A percentile compares a stretch with the other conserved stretches of the same genome.
phyloP scores from a whole-genome alignment of 2,797 vertebrate species.

The Gymnopithys bicolor region DNA sequence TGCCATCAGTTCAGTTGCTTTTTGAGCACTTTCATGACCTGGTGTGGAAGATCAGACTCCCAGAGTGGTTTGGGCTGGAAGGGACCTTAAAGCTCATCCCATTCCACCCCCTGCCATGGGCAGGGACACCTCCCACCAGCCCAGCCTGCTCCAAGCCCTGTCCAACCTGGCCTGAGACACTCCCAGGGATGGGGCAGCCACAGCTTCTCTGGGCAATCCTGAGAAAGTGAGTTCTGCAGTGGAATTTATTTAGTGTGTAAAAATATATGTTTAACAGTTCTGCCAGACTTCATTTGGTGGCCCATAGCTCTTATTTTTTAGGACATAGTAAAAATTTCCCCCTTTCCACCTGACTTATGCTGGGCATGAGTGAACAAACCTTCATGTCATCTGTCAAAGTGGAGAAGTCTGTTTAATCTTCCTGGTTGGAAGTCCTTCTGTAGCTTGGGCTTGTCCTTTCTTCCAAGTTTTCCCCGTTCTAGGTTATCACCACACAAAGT shows the following conservation, averaged over 20 bases:
- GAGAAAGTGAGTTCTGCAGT: not conserved
- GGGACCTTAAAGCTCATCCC: not conserved
- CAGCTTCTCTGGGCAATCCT: not conserved
- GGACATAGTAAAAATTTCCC: not conserved
- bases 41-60: not conserved
- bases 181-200: not conserved
- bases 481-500: not conserved
- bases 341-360: not conserved
- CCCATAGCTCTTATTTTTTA: not conserved
- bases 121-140: not conserved
- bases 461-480: not conserved
- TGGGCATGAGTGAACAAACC: not conserved
- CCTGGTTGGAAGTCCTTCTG: accelerated
- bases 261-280: not conserved
- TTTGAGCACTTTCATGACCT: not conserved
- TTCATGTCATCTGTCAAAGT: not conserved
- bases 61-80: not conserved
- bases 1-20: not conserved
- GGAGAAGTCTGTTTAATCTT: not conserved
- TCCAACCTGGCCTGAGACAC: not conserved
- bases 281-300: not conserved
- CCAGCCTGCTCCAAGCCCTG: accelerated
- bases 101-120: not conserved
- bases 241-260: not conserved
- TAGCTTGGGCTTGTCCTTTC: not conserved